Evolutionary conservation across 1,140 invertebrate species (phyloP), one percentile per base, ranked within the genome.

Genomic region (Cydia splendana): DNA sequence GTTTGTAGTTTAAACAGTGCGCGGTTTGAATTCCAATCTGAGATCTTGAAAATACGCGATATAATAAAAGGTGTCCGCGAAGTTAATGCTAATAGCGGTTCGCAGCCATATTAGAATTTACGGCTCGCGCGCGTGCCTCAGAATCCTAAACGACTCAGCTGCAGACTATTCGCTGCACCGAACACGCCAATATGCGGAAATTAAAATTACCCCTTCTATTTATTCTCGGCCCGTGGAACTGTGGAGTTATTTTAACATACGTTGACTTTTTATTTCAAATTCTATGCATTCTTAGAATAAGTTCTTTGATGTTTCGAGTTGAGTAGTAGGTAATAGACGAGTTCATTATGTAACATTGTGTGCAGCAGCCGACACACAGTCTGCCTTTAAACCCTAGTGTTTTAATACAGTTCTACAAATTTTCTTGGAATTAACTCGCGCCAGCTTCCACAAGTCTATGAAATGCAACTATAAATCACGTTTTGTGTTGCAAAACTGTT

Each of bases 41-140:
- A 13, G 10, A 13, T 53, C n/a, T 53, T 53, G 6, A 53, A 53
- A 53, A 53, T 18, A 53, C 51, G 51, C n/a, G 20, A 20, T 24
- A 10, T 12, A 62, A 24, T 10, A 20, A n/a, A 62, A 62, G 53
- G n/a, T 24, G 20, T 18, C 57, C 57, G 20, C 57, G 57, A 62
- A 62, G 20, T 24, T 9, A 62, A 24, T 18, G 84, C 85, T 91
- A 90, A 90, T 92, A 90, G 88, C 85, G 88, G 87, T 92, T 88
- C 87, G 89, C 87, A 83, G 84, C 82, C 86, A 84, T 87, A 90
- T 90, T 87, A 87, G 86, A 87, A 89, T 90, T 90, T 89, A 89
- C 84, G 86, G 85, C 81, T 71, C 75, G 81, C 84, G 81, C 84
- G 85, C 79, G 80, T 80, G 86, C 82, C 79, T 74, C 78, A 76